These are phyloP conservation scores for Porites cylindrica DNA, from an alignment of 92 coral and sea anemone species.

Conservation along the genomic window DNA sequence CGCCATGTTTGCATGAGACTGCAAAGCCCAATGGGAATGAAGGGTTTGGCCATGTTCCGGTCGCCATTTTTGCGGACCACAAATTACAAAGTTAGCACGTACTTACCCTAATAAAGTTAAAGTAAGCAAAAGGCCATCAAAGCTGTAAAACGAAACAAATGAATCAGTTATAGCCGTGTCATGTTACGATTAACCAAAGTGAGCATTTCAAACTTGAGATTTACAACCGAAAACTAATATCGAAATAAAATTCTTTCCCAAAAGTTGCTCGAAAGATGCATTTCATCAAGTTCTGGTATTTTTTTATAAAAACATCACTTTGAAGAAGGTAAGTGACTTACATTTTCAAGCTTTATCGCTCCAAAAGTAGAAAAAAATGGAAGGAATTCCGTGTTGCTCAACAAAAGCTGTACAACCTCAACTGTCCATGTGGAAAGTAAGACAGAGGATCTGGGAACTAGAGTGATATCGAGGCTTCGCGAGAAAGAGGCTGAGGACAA, in stretches of 20 bases:
- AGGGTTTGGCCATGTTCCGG: neutral
- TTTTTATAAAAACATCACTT: neutral
- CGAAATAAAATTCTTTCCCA: conserved; percentile 41
- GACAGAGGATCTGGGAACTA: conserved; percentile 4
- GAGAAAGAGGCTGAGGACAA: conserved; percentile 77
- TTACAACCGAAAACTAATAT: conserved; percentile 20
- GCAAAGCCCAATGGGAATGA: conserved; percentile 31
- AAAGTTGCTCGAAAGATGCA: conserved; percentile 48
- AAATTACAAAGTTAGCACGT: neutral
- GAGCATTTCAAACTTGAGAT: conserved; percentile 9
- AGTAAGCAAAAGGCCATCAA: neutral
- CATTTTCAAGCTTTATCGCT: neutral
- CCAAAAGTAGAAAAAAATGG: neutral
- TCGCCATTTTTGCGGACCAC: conserved; percentile 26
- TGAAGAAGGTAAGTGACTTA: conserved; percentile 15
- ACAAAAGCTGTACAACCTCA: neutral
- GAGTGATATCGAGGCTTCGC: conserved; percentile 49
- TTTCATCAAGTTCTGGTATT: conserved; percentile 31
- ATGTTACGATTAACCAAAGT: neutral
- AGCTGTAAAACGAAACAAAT: neutral
- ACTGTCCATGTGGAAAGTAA: conserved; percentile 15
- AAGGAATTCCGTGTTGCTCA: neutral
- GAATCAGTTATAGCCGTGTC: neutral
- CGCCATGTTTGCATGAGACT: conserved; percentile 1
- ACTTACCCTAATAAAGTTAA: conserved; percentile 15